Evolutionary conservation across 2,113 vertebrate genomes (phyloP), one percentile per base, ranked within the genome.

Genomic region (Tupaia chinensis): DNA sequence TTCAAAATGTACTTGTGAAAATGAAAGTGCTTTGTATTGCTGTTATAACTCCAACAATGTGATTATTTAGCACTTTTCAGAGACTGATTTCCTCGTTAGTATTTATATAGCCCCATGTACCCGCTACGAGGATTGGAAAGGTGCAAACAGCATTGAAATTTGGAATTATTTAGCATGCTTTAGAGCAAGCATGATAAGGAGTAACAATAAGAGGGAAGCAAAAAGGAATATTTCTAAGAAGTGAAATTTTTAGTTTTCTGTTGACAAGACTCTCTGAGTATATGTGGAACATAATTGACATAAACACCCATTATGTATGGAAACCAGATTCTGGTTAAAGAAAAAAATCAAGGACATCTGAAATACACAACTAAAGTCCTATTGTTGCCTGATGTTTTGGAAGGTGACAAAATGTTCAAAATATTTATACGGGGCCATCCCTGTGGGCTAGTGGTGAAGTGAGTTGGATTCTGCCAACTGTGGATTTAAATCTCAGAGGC

Each of bases 1-100:
- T 97, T 98, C 96, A 96, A 89, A 98, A 98, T 98, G 98, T 98
- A 98, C 98, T 98, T 98, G 98, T 97, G 97, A 98, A 98, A 97
- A 96, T 96, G 98, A 94, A 98, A 97, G 98, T 97, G 98, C 95
- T 98, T 98, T 96, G 91, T 98, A 98, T 98, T 97, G 97, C 98
- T 97, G 94, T 96, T 98, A 97, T 87, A 98, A 81, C 95, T 97
- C 90, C 89, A 81, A 98, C 90, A 97, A 97, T 98, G 97, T 98
- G 97, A 90, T 98, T 98, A 97, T 98, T 98, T 98, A 97, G 97
- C 98, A 97, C 98, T 97, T 98, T 86, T 87, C 97, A 34, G 86
- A n/a, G 95, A 91, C 95, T 96, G 97, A 97, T 95, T 98, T 98
- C 90, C 95, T 97, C 7, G 34, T 95, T 96, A 96, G 91, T 95